Evolutionary conservation across 2,797 vertebrate genomes (phyloP), one percentile per base, ranked within the genome.

Genomic region (Schizothorax lantsangensis): DNA sequence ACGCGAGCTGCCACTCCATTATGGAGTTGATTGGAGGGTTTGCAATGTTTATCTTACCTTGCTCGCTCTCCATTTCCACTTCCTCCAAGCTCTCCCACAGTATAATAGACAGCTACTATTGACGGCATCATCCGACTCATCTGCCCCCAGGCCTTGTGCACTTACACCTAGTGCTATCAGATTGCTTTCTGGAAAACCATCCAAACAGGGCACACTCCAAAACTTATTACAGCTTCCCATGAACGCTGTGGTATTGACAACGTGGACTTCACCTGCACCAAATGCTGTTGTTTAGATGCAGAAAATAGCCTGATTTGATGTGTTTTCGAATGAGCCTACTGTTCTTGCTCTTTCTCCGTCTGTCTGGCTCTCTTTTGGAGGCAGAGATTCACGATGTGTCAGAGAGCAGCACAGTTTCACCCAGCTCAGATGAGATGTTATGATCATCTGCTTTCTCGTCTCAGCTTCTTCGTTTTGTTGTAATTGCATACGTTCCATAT

Each of bases 1-100:
- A 90, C 91, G 90, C 89, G 88, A 92, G 92, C 91, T 89, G 92
- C 92, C 91, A 86, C 90, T 91, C 93, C 92, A 94, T 95, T 95
- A 95, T 92, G 74, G 92, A 93, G 92, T 93, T 94, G 94, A 95
- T 94, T 92, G 93, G 89, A 93, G 93, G 93, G 95, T 94, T 94
- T 90, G 92, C 91, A 88, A 91, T 95, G 95, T 95, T 95, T 94
- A 94, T 95, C 94, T 92, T 91, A 92, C 92, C 93, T 88, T 92
- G 91, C 91, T 93, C 92, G 90, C 89, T 91, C 81, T 92, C 86
- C 33, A 69, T 92, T 91, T 93, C 93, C 93, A 94, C 94, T 94
- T 94, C 91, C 88, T 82, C 87, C 91, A 91, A 92, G 90, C 92
- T 94, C 91, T 92, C 89, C 90, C 88, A 91, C 90, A 92, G 83